Percentiles rank a stretch among this genome's conserved stretches.
phyloP scores from a whole-genome alignment of 2,888 invertebrate species.

The Euphydryas editha region DNA sequence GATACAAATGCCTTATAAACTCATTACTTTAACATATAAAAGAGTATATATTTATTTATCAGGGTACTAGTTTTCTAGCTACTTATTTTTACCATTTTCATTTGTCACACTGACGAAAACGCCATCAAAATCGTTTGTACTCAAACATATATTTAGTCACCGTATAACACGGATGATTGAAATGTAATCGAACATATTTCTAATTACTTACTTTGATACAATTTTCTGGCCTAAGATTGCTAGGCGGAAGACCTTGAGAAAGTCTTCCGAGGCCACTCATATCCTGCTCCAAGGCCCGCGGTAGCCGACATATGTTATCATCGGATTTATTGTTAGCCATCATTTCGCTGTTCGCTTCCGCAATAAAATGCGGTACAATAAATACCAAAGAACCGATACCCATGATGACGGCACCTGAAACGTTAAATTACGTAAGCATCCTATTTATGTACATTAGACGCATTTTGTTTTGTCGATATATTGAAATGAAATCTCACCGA shows the following conservation, averaged over 20 bases:
- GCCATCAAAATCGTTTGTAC: too few species aligned
- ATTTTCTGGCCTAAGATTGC: constrained; percentile 89
- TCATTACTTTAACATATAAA: too few species aligned
- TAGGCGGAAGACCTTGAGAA: constrained; percentile 89
- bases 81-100: too few species aligned
- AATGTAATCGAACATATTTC: neutral
- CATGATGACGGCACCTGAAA: constrained; percentile 93
- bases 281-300: constrained; percentile 87
- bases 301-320: constrained; percentile 91
- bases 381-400: constrained; percentile 96
- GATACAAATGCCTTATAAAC: too few species aligned
- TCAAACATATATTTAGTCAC: neutral
- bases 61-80: too few species aligned
- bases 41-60: too few species aligned
- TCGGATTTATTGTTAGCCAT: constrained; percentile 87
- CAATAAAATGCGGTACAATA: constrained; percentile 96
- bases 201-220: constrained; percentile 86
- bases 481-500: constrained; percentile 83
- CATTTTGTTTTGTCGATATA: neutral
- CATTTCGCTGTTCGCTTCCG: constrained; percentile 89
- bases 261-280: constrained; percentile 89
- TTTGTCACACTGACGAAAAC: too few species aligned
- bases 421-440: constrained; percentile 22
- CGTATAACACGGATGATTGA: too few species aligned
- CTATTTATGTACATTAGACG: neutral